These are phyloP conservation scores for Anolis sagrei DNA, from an alignment of 2,113 vertebrate genomes.

Conservation along the genomic window DNA sequence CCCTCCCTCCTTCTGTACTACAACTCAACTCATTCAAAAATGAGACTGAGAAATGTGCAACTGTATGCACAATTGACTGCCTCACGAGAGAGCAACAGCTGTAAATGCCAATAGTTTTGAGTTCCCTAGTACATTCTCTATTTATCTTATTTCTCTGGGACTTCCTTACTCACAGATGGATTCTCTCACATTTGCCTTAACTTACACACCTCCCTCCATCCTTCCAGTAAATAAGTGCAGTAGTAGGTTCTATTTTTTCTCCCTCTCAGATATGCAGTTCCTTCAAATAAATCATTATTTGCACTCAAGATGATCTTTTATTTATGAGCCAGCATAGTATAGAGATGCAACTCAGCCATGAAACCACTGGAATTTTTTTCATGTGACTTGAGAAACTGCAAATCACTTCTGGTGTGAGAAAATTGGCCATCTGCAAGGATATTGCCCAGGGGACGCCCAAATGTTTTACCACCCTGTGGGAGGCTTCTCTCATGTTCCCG, in stretches of 20 bases:
- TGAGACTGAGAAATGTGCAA: not conserved
- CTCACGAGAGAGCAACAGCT: not conserved
- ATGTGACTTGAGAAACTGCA: no score
- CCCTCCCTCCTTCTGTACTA: not conserved
- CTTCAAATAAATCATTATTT: not conserved
- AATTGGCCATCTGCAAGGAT: no score
- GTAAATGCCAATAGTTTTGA: not conserved
- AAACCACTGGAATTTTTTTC: no score
- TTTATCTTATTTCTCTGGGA: not conserved
- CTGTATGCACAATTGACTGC: not conserved
- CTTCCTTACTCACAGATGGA: not conserved
- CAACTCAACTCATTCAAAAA: not conserved
- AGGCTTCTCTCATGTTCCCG: no score
- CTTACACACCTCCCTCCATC: not conserved
- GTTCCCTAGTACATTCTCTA: not conserved
- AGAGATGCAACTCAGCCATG: no score
- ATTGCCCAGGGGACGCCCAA: no score
- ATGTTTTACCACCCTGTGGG: no score
- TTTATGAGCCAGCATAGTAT: not conserved
- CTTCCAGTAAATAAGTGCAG: not conserved
- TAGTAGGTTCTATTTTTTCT: not conserved
- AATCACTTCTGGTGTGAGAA: no score
- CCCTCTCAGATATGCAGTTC: not conserved
- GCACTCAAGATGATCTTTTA: not conserved
- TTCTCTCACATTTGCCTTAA: not conserved